Conservation (phyloP, 2,797 vertebrate genomes). For the Eurystomus glaucurus region DNA sequence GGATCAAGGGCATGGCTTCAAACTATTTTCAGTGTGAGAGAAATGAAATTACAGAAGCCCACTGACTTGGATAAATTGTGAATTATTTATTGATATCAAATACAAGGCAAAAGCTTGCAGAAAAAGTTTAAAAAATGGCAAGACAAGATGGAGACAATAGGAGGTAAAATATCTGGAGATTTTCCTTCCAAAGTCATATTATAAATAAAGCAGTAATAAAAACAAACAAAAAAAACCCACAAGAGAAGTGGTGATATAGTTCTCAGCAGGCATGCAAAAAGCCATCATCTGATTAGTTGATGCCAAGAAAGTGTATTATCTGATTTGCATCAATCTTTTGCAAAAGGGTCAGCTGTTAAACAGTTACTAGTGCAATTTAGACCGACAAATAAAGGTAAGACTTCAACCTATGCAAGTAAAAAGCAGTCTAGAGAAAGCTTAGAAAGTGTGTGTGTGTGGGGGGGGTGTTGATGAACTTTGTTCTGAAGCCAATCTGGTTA, state of each 20-base stretch:
- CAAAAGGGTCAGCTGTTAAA: not conserved
- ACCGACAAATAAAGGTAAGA: not conserved
- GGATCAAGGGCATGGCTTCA: not conserved
- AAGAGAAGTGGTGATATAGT: not conserved
- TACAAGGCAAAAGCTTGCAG: not conserved
- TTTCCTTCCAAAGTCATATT: not conserved
- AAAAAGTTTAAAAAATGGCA: not conserved
- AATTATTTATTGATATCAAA: not conserved
- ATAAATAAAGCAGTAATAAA: not conserved
- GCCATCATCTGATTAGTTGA: not conserved
- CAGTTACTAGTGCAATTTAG: not conserved
- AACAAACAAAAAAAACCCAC: not conserved
- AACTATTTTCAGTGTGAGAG: not conserved
- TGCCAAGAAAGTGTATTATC: not conserved
- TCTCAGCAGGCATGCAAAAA: not conserved
- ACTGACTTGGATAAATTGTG: not conserved
- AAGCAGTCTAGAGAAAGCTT: not conserved
- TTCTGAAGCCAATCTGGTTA: not conserved
- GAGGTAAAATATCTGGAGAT: not conserved
- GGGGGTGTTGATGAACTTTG: not conserved
- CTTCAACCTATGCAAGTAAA: not conserved
- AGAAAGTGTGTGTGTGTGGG: not conserved
- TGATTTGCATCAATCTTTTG: not conserved
- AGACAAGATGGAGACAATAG: not conserved
- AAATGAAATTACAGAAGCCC: not conserved